phyloP scores from a whole-genome alignment of 2,888 invertebrate genomes.

The Chloromyia formosa region DNA sequence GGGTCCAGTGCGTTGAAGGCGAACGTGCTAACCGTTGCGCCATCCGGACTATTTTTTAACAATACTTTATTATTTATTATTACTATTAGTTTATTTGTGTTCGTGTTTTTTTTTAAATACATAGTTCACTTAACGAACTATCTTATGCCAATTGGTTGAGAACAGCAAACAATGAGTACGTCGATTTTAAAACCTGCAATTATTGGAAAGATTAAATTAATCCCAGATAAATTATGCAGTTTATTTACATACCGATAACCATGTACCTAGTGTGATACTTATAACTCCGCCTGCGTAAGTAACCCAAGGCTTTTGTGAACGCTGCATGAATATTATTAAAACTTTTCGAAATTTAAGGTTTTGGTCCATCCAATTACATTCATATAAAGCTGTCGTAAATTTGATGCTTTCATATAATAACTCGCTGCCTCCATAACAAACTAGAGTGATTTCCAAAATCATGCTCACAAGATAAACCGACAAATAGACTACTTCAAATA shows the following conservation, averaged over 20 bases:
- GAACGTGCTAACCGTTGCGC: too few species aligned
- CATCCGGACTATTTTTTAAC: too few species aligned
- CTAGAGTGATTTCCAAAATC: constrained; percentile 19
- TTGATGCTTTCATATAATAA: background rate
- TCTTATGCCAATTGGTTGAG: constrained; percentile 9
- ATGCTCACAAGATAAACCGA: constrained; percentile 40
- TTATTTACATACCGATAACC: constrained; percentile 20
- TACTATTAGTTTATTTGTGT: too few species aligned
- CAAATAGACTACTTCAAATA: constrained; percentile 45
- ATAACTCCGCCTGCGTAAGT: constrained; percentile 17
- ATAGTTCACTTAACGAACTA: too few species aligned
- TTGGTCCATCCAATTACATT: constrained; percentile 32
- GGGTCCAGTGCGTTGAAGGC: too few species aligned
- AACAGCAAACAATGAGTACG: constrained; percentile 33
- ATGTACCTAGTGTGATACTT: background rate
- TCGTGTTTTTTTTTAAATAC: too few species aligned
- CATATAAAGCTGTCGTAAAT: constrained; percentile 23
- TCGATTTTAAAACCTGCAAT: constrained; percentile 24
- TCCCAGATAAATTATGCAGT: background rate
- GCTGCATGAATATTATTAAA: constrained; percentile 32
- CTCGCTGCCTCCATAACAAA: constrained; percentile 22
- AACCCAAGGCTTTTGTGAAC: constrained; percentile 13
- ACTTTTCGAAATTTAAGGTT: constrained; percentile 30
- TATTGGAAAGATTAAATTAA: background rate
- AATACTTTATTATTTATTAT: too few species aligned